Evolutionary conservation across 2,888 invertebrate species (phyloP), one percentile per base, ranked within the genome.

Genomic region (Chrysolina oricalcia): DNA sequence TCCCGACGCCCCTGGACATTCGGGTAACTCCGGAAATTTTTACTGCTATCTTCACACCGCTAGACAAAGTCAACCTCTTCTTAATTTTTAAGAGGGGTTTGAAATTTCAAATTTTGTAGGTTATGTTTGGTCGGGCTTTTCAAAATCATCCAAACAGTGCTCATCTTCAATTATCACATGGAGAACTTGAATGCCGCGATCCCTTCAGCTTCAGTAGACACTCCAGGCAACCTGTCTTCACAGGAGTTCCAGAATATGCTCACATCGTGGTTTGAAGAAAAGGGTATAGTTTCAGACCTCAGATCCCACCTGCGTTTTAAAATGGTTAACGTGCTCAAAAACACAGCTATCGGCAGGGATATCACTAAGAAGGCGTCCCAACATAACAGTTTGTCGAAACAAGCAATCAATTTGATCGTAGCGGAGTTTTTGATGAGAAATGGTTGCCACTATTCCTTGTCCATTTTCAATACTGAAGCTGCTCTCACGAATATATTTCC

Each of bases 401-500:
- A 93, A 87, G 92, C 92, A n/a, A 81, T 92, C 15, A 92, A 92
- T 85, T 90, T 93, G 66, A 86, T 93, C 35, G 88, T 93, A 62
- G 91, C 91, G 10, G 93, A 93, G 86, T 92, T 92, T 87, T 88
- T 93, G 70, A 81, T 92, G 48, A 87, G 89, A 68, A 87, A 92
- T 89, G 89, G 91, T 41, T 92, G 91, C 81, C 90, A 89, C 79
- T 92, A 92, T 83, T 90, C 91, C 5, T 85, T 92, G 2, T 92
- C 92, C 1, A 91, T 93, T 64, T 92, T 93, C 84, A 88, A 91
- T 64, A 91, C 92, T 4, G 93, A 93, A 87, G 91, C 92, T 70
- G 91, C 81, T 50, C 76, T 85, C 43, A 76, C 80, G 27, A 80
- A 74, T 65, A 74, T 82, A 40, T 81, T 91, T 75, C 91, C 91